Conservation (phyloP, 2,797 vertebrate species). For the Lutjanus argentimaculatus region DNA sequence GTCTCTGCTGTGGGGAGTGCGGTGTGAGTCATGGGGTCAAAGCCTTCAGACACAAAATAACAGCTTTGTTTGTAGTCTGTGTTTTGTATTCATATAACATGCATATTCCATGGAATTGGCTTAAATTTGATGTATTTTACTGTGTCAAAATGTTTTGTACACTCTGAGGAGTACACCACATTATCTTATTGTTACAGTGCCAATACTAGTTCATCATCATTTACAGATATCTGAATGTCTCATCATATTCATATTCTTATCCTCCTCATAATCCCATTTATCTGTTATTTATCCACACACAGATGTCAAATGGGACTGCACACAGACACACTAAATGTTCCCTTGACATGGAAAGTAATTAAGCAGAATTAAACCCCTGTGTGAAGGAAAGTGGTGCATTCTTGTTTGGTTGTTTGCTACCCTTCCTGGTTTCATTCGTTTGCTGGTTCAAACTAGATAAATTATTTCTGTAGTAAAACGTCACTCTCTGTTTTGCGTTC, state of each 20-base stretch:
- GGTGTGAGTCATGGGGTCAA: background rate
- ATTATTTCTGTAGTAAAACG: constrained; percentile 23
- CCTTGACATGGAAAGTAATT: constrained; percentile 7
- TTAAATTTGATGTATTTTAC: background rate
- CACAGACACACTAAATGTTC: constrained; percentile 8
- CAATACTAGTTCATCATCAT: constrained; percentile 5
- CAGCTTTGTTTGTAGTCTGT: background rate
- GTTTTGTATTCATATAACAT: constrained; percentile 1
- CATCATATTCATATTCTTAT: constrained; percentile 24
- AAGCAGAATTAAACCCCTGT: background rate
- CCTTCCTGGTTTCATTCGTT: constrained; percentile 9
- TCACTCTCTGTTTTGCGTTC: constrained; percentile 35
- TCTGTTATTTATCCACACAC: constrained; percentile 21
- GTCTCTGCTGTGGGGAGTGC: background rate
- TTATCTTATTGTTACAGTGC: constrained; percentile 8
- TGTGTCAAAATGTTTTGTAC: constrained; percentile 1
- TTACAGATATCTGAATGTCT: constrained; percentile 23
- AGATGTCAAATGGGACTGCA: background rate
- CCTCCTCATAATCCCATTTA: constrained; percentile 9
- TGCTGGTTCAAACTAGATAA: constrained; percentile 30
- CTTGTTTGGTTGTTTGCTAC: constrained; percentile 6
- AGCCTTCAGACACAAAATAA: background rate
- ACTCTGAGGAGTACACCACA: background rate
- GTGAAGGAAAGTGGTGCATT: background rate
- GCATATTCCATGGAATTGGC: background rate